A percentile compares a stretch with the other conserved stretches of the same genome.
phyloP scores from a whole-genome alignment of 2,888 invertebrate genomes.

The Girardia tigrina region DNA sequence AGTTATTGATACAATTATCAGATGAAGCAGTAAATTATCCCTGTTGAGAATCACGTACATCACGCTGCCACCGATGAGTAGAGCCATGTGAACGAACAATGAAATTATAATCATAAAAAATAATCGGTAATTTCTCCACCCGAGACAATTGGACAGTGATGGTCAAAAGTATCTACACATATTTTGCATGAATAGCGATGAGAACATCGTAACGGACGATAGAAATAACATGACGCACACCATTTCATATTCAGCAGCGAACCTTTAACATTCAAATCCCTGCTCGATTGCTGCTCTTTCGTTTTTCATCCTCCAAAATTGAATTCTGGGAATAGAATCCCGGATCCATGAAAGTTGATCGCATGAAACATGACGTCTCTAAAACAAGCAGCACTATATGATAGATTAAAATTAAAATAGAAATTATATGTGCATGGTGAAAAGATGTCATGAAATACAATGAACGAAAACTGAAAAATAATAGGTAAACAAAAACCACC shows the following conservation, averaged over 20 bases:
- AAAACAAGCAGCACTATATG: constrained; percentile 68
- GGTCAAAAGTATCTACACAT: constrained; percentile 81
- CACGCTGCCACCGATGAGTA: too few relatives aligned
- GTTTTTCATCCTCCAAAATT: constrained; percentile 9
- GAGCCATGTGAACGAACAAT: constrained; percentile 87
- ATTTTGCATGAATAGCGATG: constrained; percentile 98
- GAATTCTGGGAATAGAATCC: constrained; percentile 85
- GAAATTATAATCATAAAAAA: constrained; percentile 97
- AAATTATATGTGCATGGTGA: neutral
- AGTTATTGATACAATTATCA: too few relatives aligned
- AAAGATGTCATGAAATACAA: neutral
- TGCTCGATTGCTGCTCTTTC: constrained; percentile 9
- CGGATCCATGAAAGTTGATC: constrained; percentile 98
- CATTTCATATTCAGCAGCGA: constrained; percentile 98
- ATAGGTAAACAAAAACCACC: constrained; percentile 10
- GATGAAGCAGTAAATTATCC: too few relatives aligned
- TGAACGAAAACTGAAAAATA: constrained; percentile 21
- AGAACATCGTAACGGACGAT: constrained; percentile 91
- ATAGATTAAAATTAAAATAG: neutral
- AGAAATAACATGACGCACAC: constrained; percentile 99
- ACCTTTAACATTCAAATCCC: constrained; percentile 87
- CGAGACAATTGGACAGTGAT: constrained; percentile 75
- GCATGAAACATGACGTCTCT: constrained; percentile 89
- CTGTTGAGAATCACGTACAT: too few relatives aligned
- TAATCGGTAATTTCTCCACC: constrained; percentile 86